Evolutionary conservation across 2,113 vertebrate species (phyloP), one percentile per base, ranked within the genome.

Genomic region (Actenoides lindsayi): DNA sequence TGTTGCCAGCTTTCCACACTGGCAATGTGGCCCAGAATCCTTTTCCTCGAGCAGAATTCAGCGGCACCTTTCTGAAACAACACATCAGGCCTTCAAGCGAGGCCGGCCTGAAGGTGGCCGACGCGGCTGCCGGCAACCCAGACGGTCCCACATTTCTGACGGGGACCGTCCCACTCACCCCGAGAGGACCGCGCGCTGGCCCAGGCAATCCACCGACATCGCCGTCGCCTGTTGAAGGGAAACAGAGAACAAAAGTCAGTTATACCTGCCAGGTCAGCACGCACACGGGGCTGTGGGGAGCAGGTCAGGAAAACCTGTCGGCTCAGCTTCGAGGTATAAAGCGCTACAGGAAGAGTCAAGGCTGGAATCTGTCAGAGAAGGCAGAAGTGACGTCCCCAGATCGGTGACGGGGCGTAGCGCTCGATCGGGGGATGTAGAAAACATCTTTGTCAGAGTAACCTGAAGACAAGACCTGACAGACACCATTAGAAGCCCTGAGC

Each of bases 201-300:
- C 99, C 68, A 99, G 98, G 93, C 99, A 99, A 97, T 99, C 99
- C 98, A 99, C 99, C 0, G 99, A 99, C 99, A 99, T 99, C 4
- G 99, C 99, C 6, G 99, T 99, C 4, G 99, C 99, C 99, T 99
- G 91, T 41, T 77, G 65, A 71, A 91, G 86, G 96, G 44, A 81
- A 96, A 87, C 69, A 96, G 83, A 90, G 51, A 82, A 67, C 57
- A 73, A 48, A 68, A 63, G 19, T 60, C 14, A 73, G 11, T 17
- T 24, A 78, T 2, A 57, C 7, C n/a, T 53, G 91, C 39, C 93
- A 84, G 77, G 27, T 94, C 80, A 95, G 96, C 92, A 77, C 74
- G 48, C 57, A 83, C 50, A 46, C 28, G 51, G 0, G 19, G 68
- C 84, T 84, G 14, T 24, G 35, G 30, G 46, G 69, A 94, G 25